Evolutionary conservation across 2,113 vertebrate genomes (phyloP).

Genomic region (Hydropotes inermis): DNA sequence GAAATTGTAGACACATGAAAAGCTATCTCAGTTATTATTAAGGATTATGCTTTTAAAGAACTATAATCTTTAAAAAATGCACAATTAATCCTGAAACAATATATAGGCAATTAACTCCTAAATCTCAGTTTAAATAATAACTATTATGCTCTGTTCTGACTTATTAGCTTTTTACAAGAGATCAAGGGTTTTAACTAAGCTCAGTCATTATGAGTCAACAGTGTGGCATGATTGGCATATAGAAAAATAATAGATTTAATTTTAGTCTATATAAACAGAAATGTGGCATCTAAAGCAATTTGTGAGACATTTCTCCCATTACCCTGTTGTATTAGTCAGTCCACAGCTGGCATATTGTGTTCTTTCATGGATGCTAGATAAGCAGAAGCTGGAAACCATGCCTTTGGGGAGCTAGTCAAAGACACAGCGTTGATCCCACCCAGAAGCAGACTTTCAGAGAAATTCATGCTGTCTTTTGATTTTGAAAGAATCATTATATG

Average conservation of each 20-base stretch:
- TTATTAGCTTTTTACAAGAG: conserved; percentile 32
- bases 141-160: not conserved
- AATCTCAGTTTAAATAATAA: not conserved
- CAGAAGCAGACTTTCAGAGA: not conserved
- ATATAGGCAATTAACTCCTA: not conserved
- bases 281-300: not conserved
- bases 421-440: not conserved
- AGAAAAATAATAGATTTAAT: conserved; percentile 39
- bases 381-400: not conserved
- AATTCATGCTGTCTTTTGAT: not conserved
- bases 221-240: conserved; percentile 2
- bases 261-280: conserved; percentile 44
- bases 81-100: not conserved
- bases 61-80: not conserved
- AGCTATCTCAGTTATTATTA: not conserved
- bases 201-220: conserved; percentile 27
- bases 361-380: not conserved
- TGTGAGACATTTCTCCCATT: not conserved
- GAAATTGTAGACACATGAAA: not conserved
- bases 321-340: not conserved
- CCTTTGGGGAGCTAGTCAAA: not conserved
- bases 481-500: not conserved
- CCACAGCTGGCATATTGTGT: not conserved
- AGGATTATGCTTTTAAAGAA: conserved; percentile 20
- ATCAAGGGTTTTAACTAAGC: conserved; percentile 6